Conservation (phyloP, 2,888 invertebrate genomes). For the Oxycera nigricornis region DNA sequence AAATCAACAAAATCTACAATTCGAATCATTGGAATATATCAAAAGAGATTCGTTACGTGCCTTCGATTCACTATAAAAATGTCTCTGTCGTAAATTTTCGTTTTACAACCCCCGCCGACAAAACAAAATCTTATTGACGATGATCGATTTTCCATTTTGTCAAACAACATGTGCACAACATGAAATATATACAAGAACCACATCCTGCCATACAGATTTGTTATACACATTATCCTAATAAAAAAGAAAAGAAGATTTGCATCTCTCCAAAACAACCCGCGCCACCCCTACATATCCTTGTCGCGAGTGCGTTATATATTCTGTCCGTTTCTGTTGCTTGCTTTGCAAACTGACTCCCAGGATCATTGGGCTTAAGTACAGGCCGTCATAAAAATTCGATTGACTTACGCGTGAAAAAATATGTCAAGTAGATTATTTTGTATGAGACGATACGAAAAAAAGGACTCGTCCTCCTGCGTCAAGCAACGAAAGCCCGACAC, state of each 20-base stretch:
- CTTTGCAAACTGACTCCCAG: neutral
- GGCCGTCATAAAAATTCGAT: constrained; percentile 44
- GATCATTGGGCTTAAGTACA: neutral
- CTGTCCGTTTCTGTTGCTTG: neutral
- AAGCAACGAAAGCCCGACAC: neutral
- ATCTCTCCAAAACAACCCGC: no score
- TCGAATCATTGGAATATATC: no score
- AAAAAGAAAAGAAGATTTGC: constrained; percentile 39
- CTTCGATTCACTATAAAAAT: no score
- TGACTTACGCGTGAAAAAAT: constrained; percentile 47
- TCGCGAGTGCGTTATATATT: neutral
- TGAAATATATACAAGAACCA: constrained; percentile 34
- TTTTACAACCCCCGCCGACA: neutral
- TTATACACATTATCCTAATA: constrained; percentile 40
- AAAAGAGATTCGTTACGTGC: no score
- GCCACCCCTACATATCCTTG: neutral
- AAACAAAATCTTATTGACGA: neutral
- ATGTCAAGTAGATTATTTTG: constrained; percentile 46
- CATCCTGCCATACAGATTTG: constrained; percentile 30
- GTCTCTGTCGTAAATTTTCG: neutral
- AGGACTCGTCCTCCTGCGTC: constrained; percentile 21
- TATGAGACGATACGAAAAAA: constrained; percentile 11
- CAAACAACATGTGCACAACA: constrained; percentile 33
- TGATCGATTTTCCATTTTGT: constrained; percentile 39
- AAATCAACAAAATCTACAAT: no score